Conservation (phyloP, 2,797 vertebrate genomes). For the Scleropages formosus region DNA sequence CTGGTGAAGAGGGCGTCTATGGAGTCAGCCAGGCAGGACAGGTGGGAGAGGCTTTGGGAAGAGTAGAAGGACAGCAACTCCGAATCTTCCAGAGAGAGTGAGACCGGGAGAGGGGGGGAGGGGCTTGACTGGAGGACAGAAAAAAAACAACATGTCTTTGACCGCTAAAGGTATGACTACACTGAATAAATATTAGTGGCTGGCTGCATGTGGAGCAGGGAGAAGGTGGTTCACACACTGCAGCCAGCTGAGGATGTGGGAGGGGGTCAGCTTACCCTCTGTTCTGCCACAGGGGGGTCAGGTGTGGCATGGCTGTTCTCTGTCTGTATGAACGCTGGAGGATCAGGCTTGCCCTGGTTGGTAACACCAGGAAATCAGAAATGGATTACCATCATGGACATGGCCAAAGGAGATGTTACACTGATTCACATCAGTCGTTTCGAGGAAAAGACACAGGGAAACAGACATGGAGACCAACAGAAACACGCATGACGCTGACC, state of each 20-base stretch:
- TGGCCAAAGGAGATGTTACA: neutral
- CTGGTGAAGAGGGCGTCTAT: conserved; percentile 80
- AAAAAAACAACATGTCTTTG: neutral
- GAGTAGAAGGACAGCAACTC: conserved; percentile 87
- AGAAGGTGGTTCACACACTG: neutral
- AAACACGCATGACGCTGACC: conserved; percentile 52
- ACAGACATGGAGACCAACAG: neutral
- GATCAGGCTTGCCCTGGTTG: conserved; percentile 71
- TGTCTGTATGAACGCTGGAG: conserved; percentile 48
- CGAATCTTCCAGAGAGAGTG: conserved; percentile 76
- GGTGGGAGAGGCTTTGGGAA: conserved; percentile 82
- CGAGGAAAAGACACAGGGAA: neutral
- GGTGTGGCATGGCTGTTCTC: conserved; percentile 62
- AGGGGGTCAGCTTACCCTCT: conserved; percentile 63
- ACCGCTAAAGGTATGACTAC: neutral
- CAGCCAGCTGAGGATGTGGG: neutral
- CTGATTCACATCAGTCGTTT: neutral
- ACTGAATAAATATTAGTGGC: neutral
- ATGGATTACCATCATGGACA: conserved; percentile 6
- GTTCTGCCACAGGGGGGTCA: conserved; percentile 58
- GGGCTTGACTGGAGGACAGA: conserved; percentile 58
- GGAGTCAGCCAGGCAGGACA: conserved; percentile 76
- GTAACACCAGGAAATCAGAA: neutral
- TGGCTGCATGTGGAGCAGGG: neutral
- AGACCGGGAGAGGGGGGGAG: conserved; percentile 63